Percentiles rank a stretch among this genome's conserved stretches.
Conservation (phyloP, 2,888 invertebrate species). For the Sylvicola cinctus region DNA sequence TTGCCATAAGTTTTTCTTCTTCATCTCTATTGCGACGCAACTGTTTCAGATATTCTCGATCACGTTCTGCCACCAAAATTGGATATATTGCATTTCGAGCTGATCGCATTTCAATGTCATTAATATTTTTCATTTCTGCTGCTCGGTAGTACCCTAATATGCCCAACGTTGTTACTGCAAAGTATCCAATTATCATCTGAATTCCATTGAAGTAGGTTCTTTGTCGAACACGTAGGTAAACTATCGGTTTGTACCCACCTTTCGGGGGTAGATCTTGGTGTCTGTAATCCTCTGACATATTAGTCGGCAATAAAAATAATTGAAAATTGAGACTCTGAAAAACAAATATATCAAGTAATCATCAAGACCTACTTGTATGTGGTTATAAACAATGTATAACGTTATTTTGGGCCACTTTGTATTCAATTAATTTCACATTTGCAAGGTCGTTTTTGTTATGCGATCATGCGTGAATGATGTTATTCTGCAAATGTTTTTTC, state of each 20-base stretch:
- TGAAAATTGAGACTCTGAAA: too few species aligned
- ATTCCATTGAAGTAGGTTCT: conserved; percentile 36
- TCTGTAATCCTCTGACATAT: too few species aligned
- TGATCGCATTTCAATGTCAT: conserved; percentile 55
- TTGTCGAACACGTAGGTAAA: conserved; percentile 39
- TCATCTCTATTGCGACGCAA: conserved; percentile 59
- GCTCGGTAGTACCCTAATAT: conserved; percentile 27
- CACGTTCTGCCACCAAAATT: conserved; percentile 61
- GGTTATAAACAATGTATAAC: too few species aligned
- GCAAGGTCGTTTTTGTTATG: too few species aligned
- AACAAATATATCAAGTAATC: too few species aligned
- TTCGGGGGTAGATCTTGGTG: conserved; percentile 70
- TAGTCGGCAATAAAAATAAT: too few species aligned
- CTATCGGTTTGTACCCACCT: conserved; percentile 60
- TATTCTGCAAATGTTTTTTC: too few species aligned
- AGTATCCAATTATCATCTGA: background rate
- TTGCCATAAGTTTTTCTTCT: conserved; percentile 70
- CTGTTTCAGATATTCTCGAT: conserved; percentile 66
- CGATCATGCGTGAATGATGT: too few species aligned
- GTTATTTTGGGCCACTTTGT: too few species aligned
- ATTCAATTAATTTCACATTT: too few species aligned
- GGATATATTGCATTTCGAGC: conserved; percentile 57
- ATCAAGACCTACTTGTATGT: too few species aligned
- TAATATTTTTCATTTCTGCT: conserved; percentile 28
- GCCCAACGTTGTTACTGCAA: background rate